phyloP scores from a whole-genome alignment of 2,797 vertebrate species.

The Neoniphon sammara region DNA sequence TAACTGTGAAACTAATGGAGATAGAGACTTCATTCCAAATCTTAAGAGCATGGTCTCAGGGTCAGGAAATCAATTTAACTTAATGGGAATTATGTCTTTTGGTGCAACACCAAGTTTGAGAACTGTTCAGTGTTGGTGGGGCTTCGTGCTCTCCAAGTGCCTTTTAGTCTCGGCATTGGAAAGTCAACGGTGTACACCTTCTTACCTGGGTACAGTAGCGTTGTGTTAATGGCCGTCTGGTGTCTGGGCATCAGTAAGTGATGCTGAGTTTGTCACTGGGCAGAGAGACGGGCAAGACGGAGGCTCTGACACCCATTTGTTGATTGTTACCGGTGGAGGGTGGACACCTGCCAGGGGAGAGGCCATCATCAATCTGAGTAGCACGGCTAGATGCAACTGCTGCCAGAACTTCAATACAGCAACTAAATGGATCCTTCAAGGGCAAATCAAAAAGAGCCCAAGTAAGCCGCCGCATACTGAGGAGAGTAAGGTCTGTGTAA shows the following conservation, averaged over 20 bases:
- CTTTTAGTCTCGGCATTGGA: slow-evolving; percentile 43
- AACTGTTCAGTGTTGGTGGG: background rate
- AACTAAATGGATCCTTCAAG: slow-evolving; percentile 75
- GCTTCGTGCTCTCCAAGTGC: slow-evolving; percentile 5
- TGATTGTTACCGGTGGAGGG: slow-evolving; percentile 82
- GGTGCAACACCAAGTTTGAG: slow-evolving; percentile 8
- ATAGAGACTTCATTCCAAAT: slow-evolving; percentile 2
- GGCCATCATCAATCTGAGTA: slow-evolving; percentile 80
- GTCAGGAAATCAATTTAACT: background rate
- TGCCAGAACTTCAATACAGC: slow-evolving; percentile 77
- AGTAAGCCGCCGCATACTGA: slow-evolving; percentile 63
- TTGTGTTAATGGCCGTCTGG: slow-evolving; percentile 67
- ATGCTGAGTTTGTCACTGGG: slow-evolving; percentile 59
- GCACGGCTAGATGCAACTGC: slow-evolving; percentile 71
- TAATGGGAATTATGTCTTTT: slow-evolving; percentile 12
- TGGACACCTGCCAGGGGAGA: slow-evolving; percentile 79
- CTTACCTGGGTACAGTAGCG: slow-evolving; percentile 46
- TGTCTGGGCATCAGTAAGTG: slow-evolving; percentile 47
- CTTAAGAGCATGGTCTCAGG: background rate
- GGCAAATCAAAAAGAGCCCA: slow-evolving; percentile 69
- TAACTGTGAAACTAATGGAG: background rate
- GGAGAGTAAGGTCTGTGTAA: slow-evolving; percentile 49
- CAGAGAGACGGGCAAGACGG: slow-evolving; percentile 62
- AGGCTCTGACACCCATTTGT: slow-evolving; percentile 78
- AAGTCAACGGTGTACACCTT: slow-evolving; percentile 42